Base-by-base conservation (phyloP, 2,797 vertebrate genomes). In the Gouania willdenowi region DNA sequence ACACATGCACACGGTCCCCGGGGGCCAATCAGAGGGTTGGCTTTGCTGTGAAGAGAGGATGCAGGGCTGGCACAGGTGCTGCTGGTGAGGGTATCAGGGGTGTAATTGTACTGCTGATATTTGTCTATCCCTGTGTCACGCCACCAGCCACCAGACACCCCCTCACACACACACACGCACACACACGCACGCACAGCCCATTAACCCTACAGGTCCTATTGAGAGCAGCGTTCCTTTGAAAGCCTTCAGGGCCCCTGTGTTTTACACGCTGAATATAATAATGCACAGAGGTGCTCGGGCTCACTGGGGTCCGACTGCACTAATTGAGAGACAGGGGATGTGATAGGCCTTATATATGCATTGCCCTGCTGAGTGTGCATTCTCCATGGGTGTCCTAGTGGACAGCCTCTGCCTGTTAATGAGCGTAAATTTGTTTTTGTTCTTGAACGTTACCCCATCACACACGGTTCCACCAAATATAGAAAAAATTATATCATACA, bases 191-290 rank as follows among this genome's bases (percentile, higher is more conserved):
- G 66, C 67, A 50, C 54, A 83, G 71, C 73, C 83, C 77, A 85
- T 89, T 88, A 88, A 88, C 84, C 81, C 85, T 85, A 87, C 88
- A 89, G 88, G 87, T 89, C 77, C 78, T 87, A 85, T 78, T 79
- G 83, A 88, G 65, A 64, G 68, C 50, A 51, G 71, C 79, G 85
- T 80, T 86, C 85, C 82, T 87, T 82, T 87, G 79, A 87, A 85
- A 85, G 73, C 77, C 83, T 81, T 79, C 58, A 28, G 71, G 82
- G 71, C 75, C 80, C 68, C 56, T 69, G 77, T 79, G 81, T 83
- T 84, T 88, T 83, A 82, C 81, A 78, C 71, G 53, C 71, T 80
- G 78, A 82, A 83, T 85, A 82, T 86, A 83, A 87, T 87, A 77
- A 82, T 77, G 78, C 79, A 73, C 82, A 78, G 77, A 83, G 79